phyloP scores from a whole-genome alignment of 2,113 vertebrate genomes.

The Fulmarus glacialis region DNA sequence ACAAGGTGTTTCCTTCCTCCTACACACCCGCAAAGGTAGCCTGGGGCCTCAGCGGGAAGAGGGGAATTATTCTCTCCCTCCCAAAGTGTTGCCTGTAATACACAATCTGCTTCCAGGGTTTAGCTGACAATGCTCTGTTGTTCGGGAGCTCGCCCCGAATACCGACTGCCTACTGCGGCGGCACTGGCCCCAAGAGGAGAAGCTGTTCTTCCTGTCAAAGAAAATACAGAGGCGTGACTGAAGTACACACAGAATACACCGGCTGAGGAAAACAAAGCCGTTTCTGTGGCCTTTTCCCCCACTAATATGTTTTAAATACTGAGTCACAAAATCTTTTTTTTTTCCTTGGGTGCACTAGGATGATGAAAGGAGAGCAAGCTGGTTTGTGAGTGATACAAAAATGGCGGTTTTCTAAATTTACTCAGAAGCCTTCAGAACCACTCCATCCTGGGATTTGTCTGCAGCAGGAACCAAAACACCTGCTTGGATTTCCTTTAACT shows the following conservation, averaged over 20 bases:
- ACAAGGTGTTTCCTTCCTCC: neutral
- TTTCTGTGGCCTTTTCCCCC: neutral
- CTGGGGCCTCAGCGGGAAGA: neutral
- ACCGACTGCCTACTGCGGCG: rapidly evolving
- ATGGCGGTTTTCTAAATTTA: neutral
- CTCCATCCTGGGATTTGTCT: neutral
- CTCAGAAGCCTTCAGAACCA: neutral
- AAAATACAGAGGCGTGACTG: neutral
- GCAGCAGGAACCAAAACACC: neutral
- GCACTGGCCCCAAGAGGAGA: neutral
- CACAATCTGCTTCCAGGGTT: neutral
- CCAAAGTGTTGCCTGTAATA: neutral
- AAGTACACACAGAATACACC: neutral
- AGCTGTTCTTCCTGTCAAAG: neutral
- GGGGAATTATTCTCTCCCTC: neutral
- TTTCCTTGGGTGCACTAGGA: neutral
- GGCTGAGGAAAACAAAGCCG: neutral
- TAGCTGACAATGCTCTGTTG: neutral
- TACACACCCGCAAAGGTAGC: neutral
- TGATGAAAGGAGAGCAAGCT: neutral
- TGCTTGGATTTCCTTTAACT: neutral
- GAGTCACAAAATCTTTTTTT: neutral
- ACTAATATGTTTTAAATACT: neutral
- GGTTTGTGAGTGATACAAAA: neutral
- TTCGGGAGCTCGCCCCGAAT: rapidly evolving